A percentile compares a stretch with the other conserved stretches of the same genome.
These are phyloP conservation scores for Lithophane semibrunnea DNA, from an alignment of 2,888 invertebrate genomes.

Conservation along the genomic window DNA sequence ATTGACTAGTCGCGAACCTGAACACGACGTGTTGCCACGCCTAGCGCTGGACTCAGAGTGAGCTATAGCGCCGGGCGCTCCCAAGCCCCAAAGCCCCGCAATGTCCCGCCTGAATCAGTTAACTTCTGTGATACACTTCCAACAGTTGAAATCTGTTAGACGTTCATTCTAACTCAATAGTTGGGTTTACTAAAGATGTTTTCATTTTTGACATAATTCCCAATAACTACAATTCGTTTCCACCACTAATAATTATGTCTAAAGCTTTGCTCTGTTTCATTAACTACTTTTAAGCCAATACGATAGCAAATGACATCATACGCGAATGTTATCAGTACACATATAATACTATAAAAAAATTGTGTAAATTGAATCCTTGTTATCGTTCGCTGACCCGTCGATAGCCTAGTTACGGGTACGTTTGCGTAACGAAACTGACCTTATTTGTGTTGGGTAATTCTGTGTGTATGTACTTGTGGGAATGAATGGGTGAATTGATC, in stretches of 20 bases:
- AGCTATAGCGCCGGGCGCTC: no score
- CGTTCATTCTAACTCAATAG: not conserved
- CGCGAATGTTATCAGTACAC: constrained; percentile 52
- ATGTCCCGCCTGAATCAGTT: no score
- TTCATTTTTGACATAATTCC: no score
- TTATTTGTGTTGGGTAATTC: constrained; percentile 50
- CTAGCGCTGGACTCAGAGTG: no score
- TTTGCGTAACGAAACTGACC: constrained; percentile 59
- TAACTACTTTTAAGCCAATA: constrained; percentile 1
- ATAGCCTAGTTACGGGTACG: constrained; percentile 61
- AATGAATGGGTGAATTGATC: constrained; percentile 7
- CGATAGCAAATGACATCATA: constrained; percentile 51
- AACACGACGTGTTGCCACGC: no score
- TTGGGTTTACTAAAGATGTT: not conserved
- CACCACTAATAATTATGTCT: no score
- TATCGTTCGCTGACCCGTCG: constrained; percentile 68
- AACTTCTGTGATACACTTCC: no score
- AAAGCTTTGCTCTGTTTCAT: no score
- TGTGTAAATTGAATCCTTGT: constrained; percentile 62
- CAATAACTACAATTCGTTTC: not conserved
- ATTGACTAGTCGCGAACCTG: no score
- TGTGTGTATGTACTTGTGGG: not conserved
- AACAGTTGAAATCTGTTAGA: no score
- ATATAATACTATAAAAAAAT: constrained; percentile 59
- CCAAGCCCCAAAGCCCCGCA: no score